phyloP scores from a whole-genome alignment of 2,888 invertebrate species.

The Trachelus iudaicus region DNA sequence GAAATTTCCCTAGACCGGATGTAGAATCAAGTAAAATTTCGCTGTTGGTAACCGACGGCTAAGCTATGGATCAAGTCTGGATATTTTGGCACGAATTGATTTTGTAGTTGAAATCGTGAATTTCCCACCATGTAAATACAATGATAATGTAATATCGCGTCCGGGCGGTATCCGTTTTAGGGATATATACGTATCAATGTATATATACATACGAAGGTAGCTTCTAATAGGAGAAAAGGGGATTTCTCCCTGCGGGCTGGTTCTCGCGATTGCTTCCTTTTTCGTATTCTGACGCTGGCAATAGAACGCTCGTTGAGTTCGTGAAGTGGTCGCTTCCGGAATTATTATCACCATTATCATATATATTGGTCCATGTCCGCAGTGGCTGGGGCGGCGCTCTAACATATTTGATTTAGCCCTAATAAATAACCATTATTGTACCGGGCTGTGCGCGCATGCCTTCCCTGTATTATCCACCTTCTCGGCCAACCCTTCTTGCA shows the following conservation, averaged over 20 bases:
- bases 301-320: constrained; percentile 29
- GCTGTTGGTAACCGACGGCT: not conserved
- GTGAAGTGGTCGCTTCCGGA: constrained; percentile 53
- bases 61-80: not conserved
- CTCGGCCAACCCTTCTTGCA: constrained; percentile 20
- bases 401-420: constrained; percentile 64
- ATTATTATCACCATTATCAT: constrained; percentile 64
- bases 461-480: constrained; percentile 7
- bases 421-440: constrained; percentile 65
- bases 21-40: not conserved
- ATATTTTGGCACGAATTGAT: not conserved
- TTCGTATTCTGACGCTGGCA: constrained; percentile 8
- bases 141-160: constrained; percentile 4
- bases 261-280: constrained; percentile 7
- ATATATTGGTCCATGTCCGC: constrained; percentile 52
- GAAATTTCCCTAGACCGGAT: not conserved
- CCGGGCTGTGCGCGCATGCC: constrained; percentile 26
- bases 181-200: not conserved
- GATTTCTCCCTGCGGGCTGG: not conserved
- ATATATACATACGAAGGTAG: not conserved
- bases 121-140: not conserved
- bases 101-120: not conserved
- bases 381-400: constrained; percentile 33
- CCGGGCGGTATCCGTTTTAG: not conserved
- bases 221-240: not conserved